These are phyloP conservation scores for Mus musculus DNA, from an alignment of 2,113 vertebrate genomes.

Conservation along the genomic window DNA sequence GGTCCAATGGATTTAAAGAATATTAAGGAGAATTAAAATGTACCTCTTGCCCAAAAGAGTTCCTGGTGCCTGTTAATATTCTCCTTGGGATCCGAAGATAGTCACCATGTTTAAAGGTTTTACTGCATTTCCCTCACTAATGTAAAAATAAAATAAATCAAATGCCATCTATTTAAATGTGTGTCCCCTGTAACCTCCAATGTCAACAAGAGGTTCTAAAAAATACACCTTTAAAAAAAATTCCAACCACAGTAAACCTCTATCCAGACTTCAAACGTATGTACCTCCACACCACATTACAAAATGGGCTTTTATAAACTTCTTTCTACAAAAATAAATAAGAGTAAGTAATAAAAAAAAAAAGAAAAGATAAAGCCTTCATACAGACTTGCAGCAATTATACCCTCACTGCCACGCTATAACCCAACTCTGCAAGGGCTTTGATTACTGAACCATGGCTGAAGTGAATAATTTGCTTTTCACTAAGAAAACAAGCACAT, in stretches of 20 bases:
- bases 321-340: slow-evolving; percentile 83
- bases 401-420: slow-evolving; percentile 90
- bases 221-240: slow-evolving; percentile 47
- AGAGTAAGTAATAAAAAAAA: slow-evolving; percentile 86
- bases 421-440: slow-evolving; percentile 91
- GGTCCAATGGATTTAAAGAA: neutral
- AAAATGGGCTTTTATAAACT: slow-evolving; percentile 84
- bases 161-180: slow-evolving; percentile 57
- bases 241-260: slow-evolving; percentile 40
- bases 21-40: neutral
- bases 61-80: neutral
- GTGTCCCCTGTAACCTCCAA: slow-evolving; percentile 33
- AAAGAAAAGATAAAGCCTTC: slow-evolving; percentile 85
- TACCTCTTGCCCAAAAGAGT: slow-evolving; percentile 9
- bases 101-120: slow-evolving; percentile 55
- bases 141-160: slow-evolving; percentile 48
- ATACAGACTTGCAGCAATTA: slow-evolving; percentile 89
- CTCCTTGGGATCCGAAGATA: neutral
- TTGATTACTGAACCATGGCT: slow-evolving; percentile 96
- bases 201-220: slow-evolving; percentile 42
- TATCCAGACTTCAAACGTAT: slow-evolving; percentile 64
- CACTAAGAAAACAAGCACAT: slow-evolving; percentile 96
- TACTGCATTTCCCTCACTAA: slow-evolving; percentile 61
- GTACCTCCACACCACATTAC: slow-evolving; percentile 63
- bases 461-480: slow-evolving; percentile 96